Evolutionary conservation across 2,888 invertebrate species (phyloP), one percentile per base, ranked within the genome.

Genomic region (Drepanosiphum platanoidis): DNA sequence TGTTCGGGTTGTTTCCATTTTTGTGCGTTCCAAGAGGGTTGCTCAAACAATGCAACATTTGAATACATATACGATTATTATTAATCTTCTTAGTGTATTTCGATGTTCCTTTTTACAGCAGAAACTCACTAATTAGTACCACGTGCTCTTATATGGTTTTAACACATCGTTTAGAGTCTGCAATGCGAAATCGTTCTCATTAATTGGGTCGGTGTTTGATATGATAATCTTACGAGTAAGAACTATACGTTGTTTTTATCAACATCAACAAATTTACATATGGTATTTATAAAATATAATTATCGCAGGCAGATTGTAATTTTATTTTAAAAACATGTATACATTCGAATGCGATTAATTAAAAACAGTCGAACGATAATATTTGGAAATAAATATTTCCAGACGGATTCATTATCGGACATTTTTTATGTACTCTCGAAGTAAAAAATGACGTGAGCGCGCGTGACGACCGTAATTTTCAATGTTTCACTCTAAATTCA

Each of bases 1-100:
- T 64, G 13, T 27, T 64, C 30, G 5, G 22, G 11, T 13, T 11
- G 3, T 27, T 27, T 30, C 13, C 27, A 27, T 52, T 75, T 75
- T n/a, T n/a, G 5, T 58, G 32, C 32, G 58, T 61, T 58, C 58
- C 32, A 22, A 75, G 36, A 75, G 11, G 46, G 32, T 64, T 30
- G 11, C 27, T 64, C 30, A 74, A 32, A 72, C 46, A 42, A 46
- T 74, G 30, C 30, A 11, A 74, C 4, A 74, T 58, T 61, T 61
- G 36, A 77, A n/a, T 27, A 13, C 64, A 52, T 27, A 52, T 27
- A 78, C 7, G n/a, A 64, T 42, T 78, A 64, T 42, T 66, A 66
- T 32, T 78, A 78, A 78, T 42, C 78, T 42, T 32, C 78, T 78
- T 78, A 66, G 15, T 42, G 64, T 9, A 42, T 78, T 64, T 42